Evolutionary conservation across 2,888 invertebrate genomes (phyloP), one percentile per base, ranked within the genome.

Genomic region (Drosophila anomelani): DNA sequence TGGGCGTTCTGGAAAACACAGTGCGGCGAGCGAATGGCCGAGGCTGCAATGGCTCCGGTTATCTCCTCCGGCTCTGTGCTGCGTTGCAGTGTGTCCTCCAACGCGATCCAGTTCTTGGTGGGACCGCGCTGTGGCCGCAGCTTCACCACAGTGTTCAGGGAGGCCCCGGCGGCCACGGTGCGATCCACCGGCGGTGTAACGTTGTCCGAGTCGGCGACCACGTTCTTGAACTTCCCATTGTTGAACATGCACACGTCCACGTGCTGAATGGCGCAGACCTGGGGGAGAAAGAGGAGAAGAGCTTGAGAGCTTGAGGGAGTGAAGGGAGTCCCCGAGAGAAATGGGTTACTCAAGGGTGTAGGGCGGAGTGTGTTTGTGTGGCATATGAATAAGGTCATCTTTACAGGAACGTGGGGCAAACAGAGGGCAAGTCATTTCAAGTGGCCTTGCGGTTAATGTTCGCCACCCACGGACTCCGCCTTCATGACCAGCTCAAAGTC

Each of bases 181-280:
- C 91, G 90, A 41, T 91, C 92, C 29, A 89, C 78, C 0, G 74
- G 34, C 3, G 90, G 90, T 23, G 88, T 81, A 8, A 94, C 72
- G 94, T 94, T 69, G 92, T 94, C 87, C 90, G 94, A 93, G 73
- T 95, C 94, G 2, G 97, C 97, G 1, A 98, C 97, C n/a, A 97
- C 95, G 92, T 97, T 98, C 93, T 98, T 97, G 93, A 98, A 98
- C 93, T 97, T 97, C 0, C 97, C 97, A 89, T 97, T 97, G 79
- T 97, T 98, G 93, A 98, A 97, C 96, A 98, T 97, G 92, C 97
- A 97, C 1, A 98, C 98, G 91, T 97, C 97, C 29, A 97, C 97
- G 92, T 97, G 96, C 91, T 98, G 97, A 4, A 97, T 96, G 64
- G 97, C 95, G 89, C 96, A 94, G 7, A 96, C 95, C 97, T 97